phyloP scores from a whole-genome alignment of 2,888 invertebrate genomes.

The Eupithecia vulgata region DNA sequence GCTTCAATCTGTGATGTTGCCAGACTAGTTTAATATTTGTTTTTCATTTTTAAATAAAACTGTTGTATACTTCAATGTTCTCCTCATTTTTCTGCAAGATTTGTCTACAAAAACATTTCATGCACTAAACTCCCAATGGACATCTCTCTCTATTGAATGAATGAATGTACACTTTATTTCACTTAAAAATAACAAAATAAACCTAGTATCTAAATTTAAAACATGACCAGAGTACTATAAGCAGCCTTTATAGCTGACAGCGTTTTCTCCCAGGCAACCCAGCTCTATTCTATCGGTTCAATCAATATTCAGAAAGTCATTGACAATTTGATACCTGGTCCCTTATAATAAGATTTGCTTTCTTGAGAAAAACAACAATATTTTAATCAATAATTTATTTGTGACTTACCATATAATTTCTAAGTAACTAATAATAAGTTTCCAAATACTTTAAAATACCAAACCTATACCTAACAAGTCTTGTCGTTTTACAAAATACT shows the following conservation, averaged over 20 bases:
- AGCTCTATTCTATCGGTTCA: neutral
- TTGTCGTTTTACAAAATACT: conserved; percentile 3
- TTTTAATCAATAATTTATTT: conserved; percentile 21
- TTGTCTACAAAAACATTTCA: neutral
- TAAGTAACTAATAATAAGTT: neutral
- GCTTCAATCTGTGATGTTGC: conserved; percentile 24
- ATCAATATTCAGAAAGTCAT: neutral
- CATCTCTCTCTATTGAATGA: too few relatives aligned
- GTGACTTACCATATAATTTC: conserved; percentile 5
- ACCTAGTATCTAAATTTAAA: too few relatives aligned
- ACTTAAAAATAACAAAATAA: too few relatives aligned
- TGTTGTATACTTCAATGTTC: neutral
- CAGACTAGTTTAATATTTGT: neutral
- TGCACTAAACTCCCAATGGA: neutral
- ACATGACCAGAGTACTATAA: too few relatives aligned
- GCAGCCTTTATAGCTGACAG: too few relatives aligned
- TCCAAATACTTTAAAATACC: neutral
- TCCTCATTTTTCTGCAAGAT: neutral
- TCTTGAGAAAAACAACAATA: neutral
- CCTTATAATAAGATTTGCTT: neutral
- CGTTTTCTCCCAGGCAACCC: too few relatives aligned
- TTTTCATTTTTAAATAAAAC: neutral
- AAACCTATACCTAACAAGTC: conserved; percentile 17
- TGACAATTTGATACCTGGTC: neutral
- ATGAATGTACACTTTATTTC: too few relatives aligned